phyloP scores from a whole-genome alignment of 2,888 invertebrate species.

The Nephrotoma flavescens region DNA sequence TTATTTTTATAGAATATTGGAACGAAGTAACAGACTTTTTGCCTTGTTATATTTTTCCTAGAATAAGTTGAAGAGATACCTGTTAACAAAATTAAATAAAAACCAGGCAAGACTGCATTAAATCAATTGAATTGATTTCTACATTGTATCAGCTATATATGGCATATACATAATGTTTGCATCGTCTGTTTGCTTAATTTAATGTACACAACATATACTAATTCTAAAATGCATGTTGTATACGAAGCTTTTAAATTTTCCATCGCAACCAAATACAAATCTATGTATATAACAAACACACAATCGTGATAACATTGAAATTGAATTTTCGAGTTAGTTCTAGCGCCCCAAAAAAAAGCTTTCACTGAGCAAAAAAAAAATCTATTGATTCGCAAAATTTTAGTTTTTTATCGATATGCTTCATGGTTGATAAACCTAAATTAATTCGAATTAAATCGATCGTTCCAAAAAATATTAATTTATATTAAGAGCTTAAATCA shows the following conservation, averaged over 20 bases:
- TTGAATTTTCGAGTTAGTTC: too few species aligned
- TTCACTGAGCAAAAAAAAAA: too few species aligned
- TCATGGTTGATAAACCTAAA: too few species aligned
- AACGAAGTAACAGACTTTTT: not conserved
- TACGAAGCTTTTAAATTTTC: not conserved
- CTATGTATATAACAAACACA: too few species aligned
- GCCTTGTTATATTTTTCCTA: not conserved
- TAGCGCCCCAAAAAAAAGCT: too few species aligned
- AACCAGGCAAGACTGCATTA: not conserved
- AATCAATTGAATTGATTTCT: not conserved
- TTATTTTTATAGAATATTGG: not conserved
- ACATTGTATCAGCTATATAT: not conserved
- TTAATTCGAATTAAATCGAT: too few species aligned
- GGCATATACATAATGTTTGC: not conserved
- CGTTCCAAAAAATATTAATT: too few species aligned
- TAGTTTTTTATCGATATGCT: too few species aligned
- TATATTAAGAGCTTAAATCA: too few species aligned
- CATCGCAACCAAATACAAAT: not conserved
- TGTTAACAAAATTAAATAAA: not conserved
- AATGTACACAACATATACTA: not conserved
- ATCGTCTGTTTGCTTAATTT: not conserved
- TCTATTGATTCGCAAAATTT: too few species aligned
- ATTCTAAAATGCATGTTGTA: not conserved
- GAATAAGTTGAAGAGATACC: not conserved
- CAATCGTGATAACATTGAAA: too few species aligned